Percentiles rank a stretch among this genome's conserved stretches.
Evolutionary conservation across 2,888 invertebrate species (phyloP).

Genomic region (Zaprionus lineosus): DNA sequence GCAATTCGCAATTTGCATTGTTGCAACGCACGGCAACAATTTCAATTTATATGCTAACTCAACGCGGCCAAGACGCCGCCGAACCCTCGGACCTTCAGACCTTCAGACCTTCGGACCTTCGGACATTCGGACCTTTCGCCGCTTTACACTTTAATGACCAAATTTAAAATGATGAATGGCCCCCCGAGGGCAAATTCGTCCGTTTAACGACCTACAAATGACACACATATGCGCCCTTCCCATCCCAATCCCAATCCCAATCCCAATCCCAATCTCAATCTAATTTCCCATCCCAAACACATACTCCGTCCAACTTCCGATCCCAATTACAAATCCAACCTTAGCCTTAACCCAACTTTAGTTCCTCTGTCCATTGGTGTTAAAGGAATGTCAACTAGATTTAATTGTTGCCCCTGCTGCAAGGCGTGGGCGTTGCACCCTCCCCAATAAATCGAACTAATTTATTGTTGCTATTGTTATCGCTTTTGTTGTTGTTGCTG

Average conservation of each 20-base stretch:
- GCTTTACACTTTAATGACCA: slow-evolving; percentile 59
- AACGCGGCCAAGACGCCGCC: slow-evolving; percentile 13
- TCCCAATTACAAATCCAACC: not conserved
- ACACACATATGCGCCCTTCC: slow-evolving; percentile 23
- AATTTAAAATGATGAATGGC: slow-evolving; percentile 51
- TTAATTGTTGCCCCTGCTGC: slow-evolving; percentile 26
- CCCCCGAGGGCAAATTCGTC: too few species aligned
- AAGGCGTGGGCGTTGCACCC: slow-evolving; percentile 24
- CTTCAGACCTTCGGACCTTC: too few species aligned
- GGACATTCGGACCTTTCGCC: not conserved
- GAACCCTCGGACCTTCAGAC: too few species aligned
- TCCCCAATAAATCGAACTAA: slow-evolving; percentile 38
- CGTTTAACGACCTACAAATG: slow-evolving; percentile 35
- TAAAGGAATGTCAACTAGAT: slow-evolving; percentile 48
- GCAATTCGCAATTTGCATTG: slow-evolving; percentile 55
- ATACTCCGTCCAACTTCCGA: slow-evolving; percentile 20
- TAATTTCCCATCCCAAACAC: too few species aligned
- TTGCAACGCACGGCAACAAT: slow-evolving; percentile 34
- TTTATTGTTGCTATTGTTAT: slow-evolving; percentile 33
- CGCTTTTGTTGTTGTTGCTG: slow-evolving; percentile 56
- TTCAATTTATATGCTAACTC: slow-evolving; percentile 65
- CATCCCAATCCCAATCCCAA: slow-evolving; percentile 7
- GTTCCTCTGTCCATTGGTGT: too few species aligned
- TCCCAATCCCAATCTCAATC: slow-evolving; percentile 24
- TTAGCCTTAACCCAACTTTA: too few species aligned